Evolutionary conservation across 2,888 invertebrate species (phyloP).

Genomic region (Miltochrista miniata): DNA sequence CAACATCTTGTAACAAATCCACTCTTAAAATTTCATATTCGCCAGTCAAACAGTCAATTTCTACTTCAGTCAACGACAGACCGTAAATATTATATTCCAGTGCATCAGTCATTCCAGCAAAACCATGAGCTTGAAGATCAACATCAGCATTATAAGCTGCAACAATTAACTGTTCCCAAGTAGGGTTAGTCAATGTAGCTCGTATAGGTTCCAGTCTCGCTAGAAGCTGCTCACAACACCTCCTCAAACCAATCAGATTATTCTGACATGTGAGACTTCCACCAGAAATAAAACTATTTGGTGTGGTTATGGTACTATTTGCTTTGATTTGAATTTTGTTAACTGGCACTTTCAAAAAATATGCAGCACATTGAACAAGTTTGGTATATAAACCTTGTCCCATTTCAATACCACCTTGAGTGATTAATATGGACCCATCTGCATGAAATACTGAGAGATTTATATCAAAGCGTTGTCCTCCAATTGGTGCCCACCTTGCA

Average conservation of each 20-base stretch:
- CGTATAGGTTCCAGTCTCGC: slow-evolving; percentile 35
- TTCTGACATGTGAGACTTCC: slow-evolving; percentile 77
- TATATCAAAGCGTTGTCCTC: slow-evolving; percentile 16
- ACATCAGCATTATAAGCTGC: slow-evolving; percentile 62
- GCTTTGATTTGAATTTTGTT: slow-evolving; percentile 86
- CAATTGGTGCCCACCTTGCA: slow-evolving; percentile 77
- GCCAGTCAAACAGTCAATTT: slow-evolving; percentile 89
- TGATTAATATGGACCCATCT: slow-evolving; percentile 87
- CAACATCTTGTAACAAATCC: slow-evolving; percentile 86
- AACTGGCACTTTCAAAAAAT: slow-evolving; percentile 85
- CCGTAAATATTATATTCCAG: slow-evolving; percentile 72
- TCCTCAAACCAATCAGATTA: slow-evolving; percentile 40
- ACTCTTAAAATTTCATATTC: slow-evolving; percentile 84
- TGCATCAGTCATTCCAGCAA: slow-evolving; percentile 26
- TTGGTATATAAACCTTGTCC: slow-evolving; percentile 92
- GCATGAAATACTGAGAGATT: slow-evolving; percentile 46
- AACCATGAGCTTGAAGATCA: slow-evolving; percentile 54
- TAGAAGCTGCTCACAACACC: slow-evolving; percentile 33
- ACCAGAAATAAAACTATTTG: slow-evolving; percentile 86
- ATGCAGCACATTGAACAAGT: slow-evolving; percentile 85
- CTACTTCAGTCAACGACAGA: slow-evolving; percentile 85
- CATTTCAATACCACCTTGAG: slow-evolving; percentile 88
- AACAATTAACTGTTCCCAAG: slow-evolving; percentile 76
- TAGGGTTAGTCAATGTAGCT: slow-evolving; percentile 48
- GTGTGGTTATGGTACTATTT: slow-evolving; percentile 82